Conservation (phyloP, 2,888 invertebrate genomes). For the Drosophila flavopinicola region DNA sequence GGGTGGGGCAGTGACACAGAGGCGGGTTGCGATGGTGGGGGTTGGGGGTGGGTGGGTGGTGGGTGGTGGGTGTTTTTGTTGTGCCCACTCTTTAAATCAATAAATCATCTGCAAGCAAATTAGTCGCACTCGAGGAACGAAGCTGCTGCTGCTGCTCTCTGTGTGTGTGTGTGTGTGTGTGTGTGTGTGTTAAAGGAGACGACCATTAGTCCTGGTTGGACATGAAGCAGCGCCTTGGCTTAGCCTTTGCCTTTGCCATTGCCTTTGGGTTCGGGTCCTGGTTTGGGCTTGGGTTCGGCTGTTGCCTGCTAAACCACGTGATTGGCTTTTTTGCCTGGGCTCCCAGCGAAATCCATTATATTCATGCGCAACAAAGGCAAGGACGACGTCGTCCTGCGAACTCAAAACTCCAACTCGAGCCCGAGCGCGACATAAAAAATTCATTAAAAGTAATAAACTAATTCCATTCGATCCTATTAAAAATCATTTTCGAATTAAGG, state of each 20-base stretch:
- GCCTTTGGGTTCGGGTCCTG: not conserved
- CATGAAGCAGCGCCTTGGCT: constrained; percentile 50
- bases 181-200: constrained; percentile 23
- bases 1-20: not conserved
- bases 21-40: not conserved
- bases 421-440: constrained; percentile 82
- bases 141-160: not conserved
- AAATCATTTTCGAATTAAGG: constrained; percentile 84
- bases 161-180: constrained; percentile 8
- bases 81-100: constrained; percentile 69
- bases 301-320: constrained; percentile 64
- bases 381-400: constrained; percentile 2
- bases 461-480: constrained; percentile 84
- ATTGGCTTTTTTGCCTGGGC: constrained; percentile 62
- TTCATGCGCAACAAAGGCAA: constrained; percentile 63
- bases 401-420: constrained; percentile 33
- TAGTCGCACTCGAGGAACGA: constrained; percentile 64
- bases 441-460: constrained; percentile 84
- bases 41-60: not conserved
- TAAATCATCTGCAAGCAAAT: constrained; percentile 81
- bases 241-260: constrained; percentile 6
- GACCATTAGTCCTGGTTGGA: constrained; percentile 76
- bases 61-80: constrained; percentile 4
- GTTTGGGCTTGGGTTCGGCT: constrained; percentile 22
- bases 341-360: constrained; percentile 68